A percentile compares a stretch with the other conserved stretches of the same genome.
Evolutionary conservation across 2,113 vertebrate species (phyloP).

Genomic region (Aepyceros melampus): DNA sequence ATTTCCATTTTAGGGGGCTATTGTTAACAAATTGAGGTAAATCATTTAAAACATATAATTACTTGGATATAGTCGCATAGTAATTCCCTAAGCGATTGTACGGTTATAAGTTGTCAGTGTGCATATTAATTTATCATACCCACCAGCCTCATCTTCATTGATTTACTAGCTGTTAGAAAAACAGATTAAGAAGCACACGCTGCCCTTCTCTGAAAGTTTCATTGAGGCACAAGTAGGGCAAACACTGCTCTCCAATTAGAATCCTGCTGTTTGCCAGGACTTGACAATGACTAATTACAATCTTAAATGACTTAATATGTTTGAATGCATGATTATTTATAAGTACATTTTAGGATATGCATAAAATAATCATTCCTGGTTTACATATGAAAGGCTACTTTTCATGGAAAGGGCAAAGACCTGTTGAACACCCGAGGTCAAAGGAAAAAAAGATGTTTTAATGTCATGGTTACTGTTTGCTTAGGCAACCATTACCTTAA

Average conservation of each 20-base stretch:
- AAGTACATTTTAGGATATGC: constrained; percentile 70
- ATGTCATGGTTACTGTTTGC: neutral
- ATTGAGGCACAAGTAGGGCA: constrained; percentile 80
- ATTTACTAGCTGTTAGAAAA: constrained; percentile 82
- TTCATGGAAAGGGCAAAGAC: constrained; percentile 55
- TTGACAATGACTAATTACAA: constrained; percentile 84
- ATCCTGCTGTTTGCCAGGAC: constrained; percentile 79
- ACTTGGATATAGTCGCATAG: constrained; percentile 88
- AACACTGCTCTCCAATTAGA: constrained; percentile 78
- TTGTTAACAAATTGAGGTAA: constrained; percentile 86
- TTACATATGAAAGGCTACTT: constrained; percentile 69
- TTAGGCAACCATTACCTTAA: neutral
- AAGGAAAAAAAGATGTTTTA: neutral
- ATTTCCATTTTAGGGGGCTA: constrained; percentile 83
- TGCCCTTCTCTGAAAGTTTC: constrained; percentile 82
- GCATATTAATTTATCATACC: constrained; percentile 89
- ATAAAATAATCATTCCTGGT: constrained; percentile 69
- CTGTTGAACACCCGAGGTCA: constrained; percentile 61
- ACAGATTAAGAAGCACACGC: constrained; percentile 80
- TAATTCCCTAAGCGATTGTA: constrained; percentile 84
- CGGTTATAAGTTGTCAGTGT: constrained; percentile 82
- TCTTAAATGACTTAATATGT: constrained; percentile 82
- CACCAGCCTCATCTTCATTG: constrained; percentile 82
- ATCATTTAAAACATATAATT: constrained; percentile 93
- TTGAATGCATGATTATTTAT: constrained; percentile 86